Base-by-base conservation (phyloP, 2,888 invertebrate species). In the Mellilla xanthometata region DNA sequence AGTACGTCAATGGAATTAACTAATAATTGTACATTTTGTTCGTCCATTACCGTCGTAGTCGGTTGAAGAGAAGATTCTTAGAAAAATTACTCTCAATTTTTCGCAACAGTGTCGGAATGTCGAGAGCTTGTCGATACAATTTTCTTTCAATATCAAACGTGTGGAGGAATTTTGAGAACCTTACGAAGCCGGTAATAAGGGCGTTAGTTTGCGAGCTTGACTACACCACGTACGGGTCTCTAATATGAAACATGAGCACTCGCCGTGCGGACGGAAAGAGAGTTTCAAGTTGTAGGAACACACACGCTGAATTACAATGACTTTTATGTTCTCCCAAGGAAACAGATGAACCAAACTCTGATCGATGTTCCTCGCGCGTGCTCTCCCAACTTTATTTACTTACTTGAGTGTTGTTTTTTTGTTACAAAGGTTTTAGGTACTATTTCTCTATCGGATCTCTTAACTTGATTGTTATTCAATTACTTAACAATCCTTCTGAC, bases 241-340 rank as follows among this genome's bases (percentile, higher is more conserved):
- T 64, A 69, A 67, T 67, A 68, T 57, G 65, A 72, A 56, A 66
- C 62, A 52, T 50, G 41, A 48, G 52, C 48, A 58, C 52, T 55
- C 34, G 23, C 34, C 44, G 34, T 40, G 44, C 57, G 58, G 63
- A 60, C 76, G 76, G 77, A 76, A 76, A 68, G 62, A 65, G 72
- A 65, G 68, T 63, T 65, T 62, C 65, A 65, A 66, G 63, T 62
- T 65, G 62, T 60, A 62, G 52, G 54, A 39, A 51, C 41, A 60
- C 72, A 57, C 66, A 54, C 62, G 49, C 62, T 62, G 77, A 72
- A 78, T 77, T 59, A 70, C 68, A 78, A 79, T 77, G 56, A 69
- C 56, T 59, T 58, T 58, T 50, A 55, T 47, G 51, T 60, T 54
- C 52, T 53, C 45, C 44, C 50, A 43, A 44, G 28, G 42, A 52